A percentile compares a stretch with the other conserved stretches of the same genome.
phyloP scores from a whole-genome alignment of 2,888 invertebrate species.

The Monopis laevigella region DNA sequence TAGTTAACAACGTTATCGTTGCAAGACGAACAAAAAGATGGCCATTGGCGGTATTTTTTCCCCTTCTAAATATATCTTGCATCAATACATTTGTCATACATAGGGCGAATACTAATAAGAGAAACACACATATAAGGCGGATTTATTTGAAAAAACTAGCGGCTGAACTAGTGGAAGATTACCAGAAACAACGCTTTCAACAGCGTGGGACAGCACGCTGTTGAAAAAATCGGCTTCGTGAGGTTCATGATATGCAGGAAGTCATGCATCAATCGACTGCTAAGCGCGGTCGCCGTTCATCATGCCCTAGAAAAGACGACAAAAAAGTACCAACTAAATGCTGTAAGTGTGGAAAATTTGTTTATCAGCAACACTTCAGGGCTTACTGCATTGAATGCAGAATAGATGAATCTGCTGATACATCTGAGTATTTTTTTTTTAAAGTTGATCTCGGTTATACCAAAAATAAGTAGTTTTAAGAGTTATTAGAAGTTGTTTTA shows the following conservation, averaged over 20 bases:
- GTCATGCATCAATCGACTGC: slow-evolving; percentile 14
- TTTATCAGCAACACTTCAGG: slow-evolving; percentile 11
- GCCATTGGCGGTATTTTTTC: slow-evolving; percentile 20
- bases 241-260: slow-evolving; percentile 17
- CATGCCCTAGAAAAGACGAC: slow-evolving; percentile 14
- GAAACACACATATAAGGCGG: slow-evolving; percentile 14
- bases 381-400: slow-evolving; percentile 13
- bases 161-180: slow-evolving; percentile 16
- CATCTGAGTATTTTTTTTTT: slow-evolving; percentile 11
- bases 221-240: slow-evolving; percentile 18
- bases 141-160: slow-evolving; percentile 18
- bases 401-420: slow-evolving; percentile 15
- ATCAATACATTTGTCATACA: slow-evolving; percentile 19
- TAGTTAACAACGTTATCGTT: slow-evolving; percentile 20
- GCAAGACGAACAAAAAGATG: slow-evolving; percentile 22
- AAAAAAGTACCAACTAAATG: slow-evolving; percentile 12
- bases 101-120: slow-evolving; percentile 15
- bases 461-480: slow-evolving; percentile 11
- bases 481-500: slow-evolving; percentile 11
- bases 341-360: slow-evolving; percentile 14
- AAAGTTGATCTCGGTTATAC: slow-evolving; percentile 10
- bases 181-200: slow-evolving; percentile 18
- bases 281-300: slow-evolving; percentile 10
- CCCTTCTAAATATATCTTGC: slow-evolving; percentile 19
- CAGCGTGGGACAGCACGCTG: slow-evolving; percentile 8